These are phyloP conservation scores for Drosophila siamana DNA, from an alignment of 2,888 invertebrate species.

Conservation along the genomic window DNA sequence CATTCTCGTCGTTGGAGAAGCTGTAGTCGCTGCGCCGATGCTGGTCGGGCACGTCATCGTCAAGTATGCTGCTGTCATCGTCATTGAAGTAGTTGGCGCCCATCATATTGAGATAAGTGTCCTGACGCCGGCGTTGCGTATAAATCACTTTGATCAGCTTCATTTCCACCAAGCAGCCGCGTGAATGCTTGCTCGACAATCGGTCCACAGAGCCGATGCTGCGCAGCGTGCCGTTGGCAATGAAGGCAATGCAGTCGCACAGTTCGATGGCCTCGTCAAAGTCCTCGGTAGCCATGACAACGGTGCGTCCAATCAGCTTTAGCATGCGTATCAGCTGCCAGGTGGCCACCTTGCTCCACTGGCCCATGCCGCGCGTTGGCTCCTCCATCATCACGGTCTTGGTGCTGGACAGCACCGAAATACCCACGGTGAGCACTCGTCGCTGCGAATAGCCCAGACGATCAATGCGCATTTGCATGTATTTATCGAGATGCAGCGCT, in stretches of 20 bases:
- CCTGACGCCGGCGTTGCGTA: not conserved
- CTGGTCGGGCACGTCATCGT: not conserved
- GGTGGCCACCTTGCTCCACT: not conserved
- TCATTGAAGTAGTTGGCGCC: constrained; percentile 1
- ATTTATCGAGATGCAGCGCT: not conserved
- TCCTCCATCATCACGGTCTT: constrained; percentile 20
- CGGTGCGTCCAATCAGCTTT: constrained; percentile 15
- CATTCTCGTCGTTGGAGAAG: not conserved
- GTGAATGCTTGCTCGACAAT: constrained; percentile 11
- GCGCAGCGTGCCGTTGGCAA: constrained; percentile 8
- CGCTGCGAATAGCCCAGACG: constrained; percentile 1
- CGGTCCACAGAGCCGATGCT: constrained; percentile 15
- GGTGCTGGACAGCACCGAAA: constrained; percentile 2
- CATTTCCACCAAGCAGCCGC: constrained; percentile 7
- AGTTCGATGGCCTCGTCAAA: constrained; percentile 28
- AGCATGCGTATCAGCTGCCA: constrained; percentile 18
- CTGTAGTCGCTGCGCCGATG: not conserved
- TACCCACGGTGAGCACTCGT: constrained; percentile 16
- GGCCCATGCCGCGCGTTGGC: constrained; percentile 18
- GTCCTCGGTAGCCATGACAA: constrained; percentile 24
- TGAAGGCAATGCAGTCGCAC: constrained; percentile 22
- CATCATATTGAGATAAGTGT: not conserved
- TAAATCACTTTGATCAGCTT: constrained; percentile 1
- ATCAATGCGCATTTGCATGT: not conserved
- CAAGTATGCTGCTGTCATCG: not conserved